Evolutionary conservation across 2,797 vertebrate species (phyloP), one percentile per base, ranked within the genome.

Genomic region (Alcedo quadribrachys): DNA sequence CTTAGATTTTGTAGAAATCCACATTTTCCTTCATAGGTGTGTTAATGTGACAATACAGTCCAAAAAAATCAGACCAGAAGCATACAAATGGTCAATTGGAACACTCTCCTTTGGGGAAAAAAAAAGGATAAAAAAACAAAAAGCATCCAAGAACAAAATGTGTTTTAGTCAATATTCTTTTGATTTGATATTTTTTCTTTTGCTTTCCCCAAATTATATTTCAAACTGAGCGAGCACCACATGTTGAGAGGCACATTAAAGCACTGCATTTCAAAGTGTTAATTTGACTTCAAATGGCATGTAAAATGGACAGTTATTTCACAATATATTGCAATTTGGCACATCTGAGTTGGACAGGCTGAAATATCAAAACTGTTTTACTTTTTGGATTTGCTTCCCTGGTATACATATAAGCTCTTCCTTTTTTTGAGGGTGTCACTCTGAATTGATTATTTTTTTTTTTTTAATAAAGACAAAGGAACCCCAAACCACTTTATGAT

Each of bases 301-400:
- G 30, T 40, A 32, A 81, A 95, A 90, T 69, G 35, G 75, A 60
- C 46, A 73, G 60, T 55, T 94, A 79, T 81, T 89, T 81, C 65
- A 63, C 40, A 94, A 86, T 58, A 65, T 79, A 69, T 69, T 69
- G 30, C 11, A 81, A 20, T 91, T 86, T 91, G 48, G 28, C 63
- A 88, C 28, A 37, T 81, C 21, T 85, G 27, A 71, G 13, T 78
- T 81, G 35, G 60, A 74, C n/a, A 83, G 14, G 11, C 13, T 78
- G 11, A 91, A 79, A 83, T 75, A 86, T 45, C 28, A 79, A 60
- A 78, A 63, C 0, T 1, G 6, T 6, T 88, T 76, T 76, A 62
- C 6, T 33, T 45, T 8, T 8, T 86, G 11, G 11, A 40, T 81
- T 79, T 92, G 8, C 9, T 74, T 63, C 48, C 54, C 10, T 25